phyloP scores from a whole-genome alignment of 2,113 vertebrate genomes.

The Rhinoptilus africanus region DNA sequence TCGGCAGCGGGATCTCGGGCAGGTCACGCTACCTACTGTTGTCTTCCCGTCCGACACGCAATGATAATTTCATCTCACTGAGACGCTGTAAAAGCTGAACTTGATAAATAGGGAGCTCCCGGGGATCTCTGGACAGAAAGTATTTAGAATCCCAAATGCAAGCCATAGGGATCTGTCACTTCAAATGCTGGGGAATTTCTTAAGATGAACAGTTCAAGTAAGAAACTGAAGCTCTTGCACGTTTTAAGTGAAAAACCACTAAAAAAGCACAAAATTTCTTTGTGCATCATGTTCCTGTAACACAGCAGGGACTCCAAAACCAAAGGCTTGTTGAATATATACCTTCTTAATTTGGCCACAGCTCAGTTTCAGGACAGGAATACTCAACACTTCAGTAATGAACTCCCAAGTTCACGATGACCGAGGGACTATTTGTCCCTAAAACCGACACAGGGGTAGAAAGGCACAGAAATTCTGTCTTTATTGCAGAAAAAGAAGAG shows the following conservation, averaged over 20 bases:
- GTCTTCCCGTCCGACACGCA: background rate
- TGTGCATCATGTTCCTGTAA: background rate
- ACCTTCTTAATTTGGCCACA: background rate
- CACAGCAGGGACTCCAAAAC: background rate
- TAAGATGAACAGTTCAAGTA: background rate
- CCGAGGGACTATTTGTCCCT: background rate
- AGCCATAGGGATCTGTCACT: background rate
- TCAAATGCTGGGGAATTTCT: background rate
- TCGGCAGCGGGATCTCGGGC: background rate
- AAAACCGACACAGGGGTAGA: background rate
- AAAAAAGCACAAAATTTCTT: background rate
- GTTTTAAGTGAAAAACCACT: background rate
- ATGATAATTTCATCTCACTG: background rate
- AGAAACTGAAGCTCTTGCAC: background rate
- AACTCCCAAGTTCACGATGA: background rate
- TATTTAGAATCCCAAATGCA: background rate
- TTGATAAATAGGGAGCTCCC: background rate
- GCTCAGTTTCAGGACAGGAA: background rate
- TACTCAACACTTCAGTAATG: constrained; percentile 12
- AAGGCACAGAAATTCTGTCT: background rate
- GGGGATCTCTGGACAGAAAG: background rate
- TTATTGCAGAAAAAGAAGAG: background rate
- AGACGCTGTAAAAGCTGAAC: background rate
- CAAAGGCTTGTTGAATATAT: background rate
- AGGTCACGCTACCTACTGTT: background rate